Base-by-base conservation (phyloP, 1,140 invertebrate species). In the Colletes gigas region DNA sequence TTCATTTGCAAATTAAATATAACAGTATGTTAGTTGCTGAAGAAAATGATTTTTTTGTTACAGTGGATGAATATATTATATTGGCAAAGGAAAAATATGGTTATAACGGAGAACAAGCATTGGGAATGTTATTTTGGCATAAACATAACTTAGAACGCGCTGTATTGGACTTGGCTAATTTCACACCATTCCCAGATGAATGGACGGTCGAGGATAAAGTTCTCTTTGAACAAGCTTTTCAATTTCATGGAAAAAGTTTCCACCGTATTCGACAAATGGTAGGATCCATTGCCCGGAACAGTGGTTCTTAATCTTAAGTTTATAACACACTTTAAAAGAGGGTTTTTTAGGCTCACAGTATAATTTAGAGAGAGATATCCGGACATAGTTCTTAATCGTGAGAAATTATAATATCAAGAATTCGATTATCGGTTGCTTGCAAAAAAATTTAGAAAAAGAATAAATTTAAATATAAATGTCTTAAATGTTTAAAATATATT, bases 161-260 rank as follows among this genome's bases (percentile, higher is more conserved):
- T 6, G 96, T 98, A 4, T 94, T 97, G 89, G 98, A 99, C 92
- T 94, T 99, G 79, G 97, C 98, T 15, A 99, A 99, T 93, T 99
- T 99, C 90, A 99, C 98, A 74, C 98, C 98, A 4, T 98, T 98
- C 90, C 98, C 98, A 41, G 98, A 99, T 94, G 98, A 99, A 89
- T 99, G 98, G 98, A 98, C 98, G 17, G 97, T 98, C 4, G 98
- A 99, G 93, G 98, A 99, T 90, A 99, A 99, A 95, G 98, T 99
- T 65, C 93, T 99, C 21, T 99, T 99, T 94, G 98, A 99, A 91
- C 98, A 99, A 93, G 98, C 98, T 41, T 99, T 99, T 92, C 98
- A 98, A 90, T 99, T 99, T 92, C 98, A 99, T 95, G 98, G 98
- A 47, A 99, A 99, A 95, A 98, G 97, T 93, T 99, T 99, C 94